Evolutionary conservation across 2,113 vertebrate species (phyloP).

Genomic region (Cyprinodon brontotheroides): DNA sequence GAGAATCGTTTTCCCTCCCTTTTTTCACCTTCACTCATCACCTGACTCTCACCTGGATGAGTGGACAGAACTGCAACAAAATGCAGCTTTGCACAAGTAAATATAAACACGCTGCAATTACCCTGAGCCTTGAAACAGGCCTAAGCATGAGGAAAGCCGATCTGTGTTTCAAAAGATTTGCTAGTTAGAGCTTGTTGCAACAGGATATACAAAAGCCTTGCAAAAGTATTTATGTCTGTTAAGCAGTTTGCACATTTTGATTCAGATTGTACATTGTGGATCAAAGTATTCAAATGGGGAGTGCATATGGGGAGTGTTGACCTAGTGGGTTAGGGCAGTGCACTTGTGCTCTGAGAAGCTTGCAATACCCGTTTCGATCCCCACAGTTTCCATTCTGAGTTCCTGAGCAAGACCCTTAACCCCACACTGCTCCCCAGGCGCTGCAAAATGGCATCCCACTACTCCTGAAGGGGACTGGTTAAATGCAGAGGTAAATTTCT

Average conservation of each 20-base stretch:
- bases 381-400: no score
- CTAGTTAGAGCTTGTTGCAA: conserved; percentile 44
- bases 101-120: conserved; percentile 27
- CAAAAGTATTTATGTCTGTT: neutral
- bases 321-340: no score
- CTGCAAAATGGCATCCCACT: no score
- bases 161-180: conserved; percentile 17
- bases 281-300: no score
- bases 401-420: no score
- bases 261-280: neutral
- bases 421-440: no score
- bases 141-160: conserved; percentile 45
- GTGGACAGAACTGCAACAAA: conserved; percentile 21
- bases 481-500: no score
- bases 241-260: neutral
- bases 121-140: conserved; percentile 40
- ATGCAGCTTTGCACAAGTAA: conserved; percentile 8
- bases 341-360: no score
- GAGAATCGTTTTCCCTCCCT: conserved; percentile 1
- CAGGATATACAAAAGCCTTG: conserved; percentile 15
- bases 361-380: no score
- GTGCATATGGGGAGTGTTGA: no score
- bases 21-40: conserved; percentile 35
- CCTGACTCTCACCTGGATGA: conserved; percentile 41
- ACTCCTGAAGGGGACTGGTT: no score